phyloP scores from a whole-genome alignment of 2,888 invertebrate genomes.

The Drosophila conformis region DNA sequence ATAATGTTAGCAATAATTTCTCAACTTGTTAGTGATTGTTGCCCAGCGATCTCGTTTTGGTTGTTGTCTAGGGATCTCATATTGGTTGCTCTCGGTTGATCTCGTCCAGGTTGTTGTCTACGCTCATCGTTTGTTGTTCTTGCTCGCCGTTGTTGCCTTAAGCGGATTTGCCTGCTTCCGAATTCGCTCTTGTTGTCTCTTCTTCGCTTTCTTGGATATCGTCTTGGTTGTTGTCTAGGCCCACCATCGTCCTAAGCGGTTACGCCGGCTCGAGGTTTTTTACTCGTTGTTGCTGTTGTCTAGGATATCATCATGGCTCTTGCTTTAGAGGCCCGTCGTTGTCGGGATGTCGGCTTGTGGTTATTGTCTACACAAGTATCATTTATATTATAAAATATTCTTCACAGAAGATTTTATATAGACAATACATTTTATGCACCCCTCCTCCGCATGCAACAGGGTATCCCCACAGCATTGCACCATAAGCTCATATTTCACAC shows the following conservation, averaged over 20 bases:
- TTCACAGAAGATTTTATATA: too few relatives aligned
- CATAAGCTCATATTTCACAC: neutral
- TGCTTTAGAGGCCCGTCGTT: neutral
- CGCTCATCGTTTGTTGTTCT: neutral
- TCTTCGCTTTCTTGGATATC: neutral
- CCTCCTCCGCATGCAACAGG: neutral
- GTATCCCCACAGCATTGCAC: neutral
- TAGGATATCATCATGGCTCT: neutral
- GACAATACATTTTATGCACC: neutral
- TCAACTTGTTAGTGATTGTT: neutral
- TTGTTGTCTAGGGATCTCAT: neutral
- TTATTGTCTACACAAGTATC: neutral
- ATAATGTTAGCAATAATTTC: neutral
- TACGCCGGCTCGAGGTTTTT: neutral
- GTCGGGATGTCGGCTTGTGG: neutral
- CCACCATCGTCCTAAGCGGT: neutral
- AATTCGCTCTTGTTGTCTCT: neutral
- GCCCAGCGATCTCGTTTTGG: neutral
- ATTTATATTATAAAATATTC: neutral
- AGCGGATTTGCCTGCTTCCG: neutral
- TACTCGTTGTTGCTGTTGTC: neutral
- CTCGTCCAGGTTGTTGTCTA: neutral
- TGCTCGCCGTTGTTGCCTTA: neutral
- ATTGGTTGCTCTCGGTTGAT: neutral
- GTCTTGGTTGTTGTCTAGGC: neutral